Evolutionary conservation across 2,797 vertebrate genomes (phyloP).

Genomic region (Crocidura indochinensis): DNA sequence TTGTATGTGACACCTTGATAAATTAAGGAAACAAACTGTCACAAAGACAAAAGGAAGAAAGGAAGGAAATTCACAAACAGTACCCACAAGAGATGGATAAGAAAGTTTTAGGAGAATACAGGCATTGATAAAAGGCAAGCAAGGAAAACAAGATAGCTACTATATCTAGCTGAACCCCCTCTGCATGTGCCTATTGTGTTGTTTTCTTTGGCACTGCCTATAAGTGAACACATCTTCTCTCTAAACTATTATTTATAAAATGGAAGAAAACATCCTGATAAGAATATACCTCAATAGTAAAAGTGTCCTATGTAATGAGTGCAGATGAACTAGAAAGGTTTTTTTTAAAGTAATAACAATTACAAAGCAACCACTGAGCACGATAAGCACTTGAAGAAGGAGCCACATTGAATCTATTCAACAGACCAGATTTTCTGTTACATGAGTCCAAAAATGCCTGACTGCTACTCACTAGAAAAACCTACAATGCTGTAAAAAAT

Average conservation of each 20-base stretch:
- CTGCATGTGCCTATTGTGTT: constrained; percentile 71
- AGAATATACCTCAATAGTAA: constrained; percentile 79
- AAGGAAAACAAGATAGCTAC: constrained; percentile 82
- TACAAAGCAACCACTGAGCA: constrained; percentile 75
- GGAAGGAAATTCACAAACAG: constrained; percentile 83
- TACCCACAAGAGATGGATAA: constrained; percentile 80
- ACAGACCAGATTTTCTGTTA: constrained; percentile 33
- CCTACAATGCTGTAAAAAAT: constrained; percentile 3
- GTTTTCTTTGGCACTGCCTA: constrained; percentile 79
- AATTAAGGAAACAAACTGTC: constrained; percentile 82
- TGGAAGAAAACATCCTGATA: constrained; percentile 82
- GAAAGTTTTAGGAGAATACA: constrained; percentile 78
- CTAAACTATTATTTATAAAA: constrained; percentile 83
- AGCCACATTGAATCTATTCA: constrained; percentile 66
- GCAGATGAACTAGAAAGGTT: constrained; percentile 75
- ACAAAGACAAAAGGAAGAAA: constrained; percentile 81
- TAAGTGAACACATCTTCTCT: constrained; percentile 69
- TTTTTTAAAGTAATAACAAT: constrained; percentile 77
- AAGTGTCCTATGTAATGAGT: constrained; percentile 69
- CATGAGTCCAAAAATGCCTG: constrained; percentile 51
- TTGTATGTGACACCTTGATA: constrained; percentile 81
- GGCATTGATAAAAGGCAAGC: constrained; percentile 79
- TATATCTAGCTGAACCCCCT: constrained; percentile 63
- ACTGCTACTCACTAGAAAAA: constrained; percentile 37
- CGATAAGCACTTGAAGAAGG: constrained; percentile 76